These are phyloP conservation scores for Liodrosophila aerea DNA, from an alignment of 2,888 invertebrate species.

Conservation along the genomic window DNA sequence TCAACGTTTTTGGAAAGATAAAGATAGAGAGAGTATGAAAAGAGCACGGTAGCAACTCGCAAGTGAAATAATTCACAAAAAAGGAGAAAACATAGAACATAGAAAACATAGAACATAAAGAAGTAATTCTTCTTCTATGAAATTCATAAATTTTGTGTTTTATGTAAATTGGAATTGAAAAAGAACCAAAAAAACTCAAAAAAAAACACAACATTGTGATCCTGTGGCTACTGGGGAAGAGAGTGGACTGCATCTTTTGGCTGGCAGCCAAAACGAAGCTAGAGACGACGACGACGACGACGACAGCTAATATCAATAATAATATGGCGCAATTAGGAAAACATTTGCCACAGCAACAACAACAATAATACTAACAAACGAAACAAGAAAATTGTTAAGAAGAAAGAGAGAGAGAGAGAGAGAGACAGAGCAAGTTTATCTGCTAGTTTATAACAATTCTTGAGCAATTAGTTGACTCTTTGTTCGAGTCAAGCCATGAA, in stretches of 20 bases:
- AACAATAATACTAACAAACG: constrained; percentile 14
- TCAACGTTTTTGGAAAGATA: constrained; percentile 18
- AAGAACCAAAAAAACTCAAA: too few species aligned
- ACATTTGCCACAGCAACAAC: constrained; percentile 31
- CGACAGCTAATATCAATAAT: constrained; percentile 59
- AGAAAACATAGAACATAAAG: too few species aligned
- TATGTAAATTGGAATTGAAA: too few species aligned
- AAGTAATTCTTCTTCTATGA: too few species aligned
- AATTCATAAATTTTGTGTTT: too few species aligned
- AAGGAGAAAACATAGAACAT: too few species aligned
- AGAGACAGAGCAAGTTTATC: too few species aligned
- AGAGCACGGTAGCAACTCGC: too few species aligned
- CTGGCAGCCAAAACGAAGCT: constrained; percentile 54
- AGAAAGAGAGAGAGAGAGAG: neutral
- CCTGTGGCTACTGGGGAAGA: too few species aligned
- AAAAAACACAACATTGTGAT: too few species aligned
- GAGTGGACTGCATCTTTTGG: constrained; percentile 52
- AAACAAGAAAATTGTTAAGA: neutral
- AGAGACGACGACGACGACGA: constrained; percentile 24
- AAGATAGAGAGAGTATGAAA: constrained; percentile 10
- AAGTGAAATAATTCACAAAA: too few species aligned
- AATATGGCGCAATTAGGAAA: constrained; percentile 61
- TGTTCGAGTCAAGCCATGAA: constrained; percentile 42
- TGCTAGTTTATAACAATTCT: constrained; percentile 23
- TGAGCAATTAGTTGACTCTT: constrained; percentile 44